Evolutionary conservation across 2,888 invertebrate species (phyloP).

Genomic region (Drosophila barbarae): DNA sequence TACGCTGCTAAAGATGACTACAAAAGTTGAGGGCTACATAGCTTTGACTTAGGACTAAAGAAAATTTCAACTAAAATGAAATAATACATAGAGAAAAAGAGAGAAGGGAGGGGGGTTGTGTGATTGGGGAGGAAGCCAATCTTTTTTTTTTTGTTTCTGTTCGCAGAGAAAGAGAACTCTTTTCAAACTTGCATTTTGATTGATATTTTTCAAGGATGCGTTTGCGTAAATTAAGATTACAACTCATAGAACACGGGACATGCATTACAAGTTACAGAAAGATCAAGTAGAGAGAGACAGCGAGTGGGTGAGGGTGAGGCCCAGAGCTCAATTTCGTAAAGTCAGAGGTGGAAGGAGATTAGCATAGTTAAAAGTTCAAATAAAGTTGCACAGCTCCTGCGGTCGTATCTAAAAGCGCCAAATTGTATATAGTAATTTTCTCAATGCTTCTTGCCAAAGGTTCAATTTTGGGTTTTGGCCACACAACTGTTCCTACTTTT

Average conservation of each 20-base stretch:
- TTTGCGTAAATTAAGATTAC: conserved; percentile 41
- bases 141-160: conserved; percentile 8
- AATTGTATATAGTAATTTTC: conserved; percentile 36
- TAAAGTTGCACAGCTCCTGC: conserved; percentile 24
- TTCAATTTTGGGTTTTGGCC: conserved; percentile 41
- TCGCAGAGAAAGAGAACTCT: conserved; percentile 62
- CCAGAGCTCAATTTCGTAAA: conserved; percentile 26
- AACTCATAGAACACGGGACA: conserved; percentile 54
- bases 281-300: conserved; percentile 45
- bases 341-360: conserved; percentile 21
- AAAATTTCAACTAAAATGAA: conserved; percentile 40
- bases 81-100: conserved; percentile 20
- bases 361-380: conserved; percentile 34
- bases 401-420: conserved; percentile 56
- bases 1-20: conserved; percentile 43
- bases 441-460: conserved; percentile 2
- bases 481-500: conserved; percentile 47
- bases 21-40: conserved; percentile 43
- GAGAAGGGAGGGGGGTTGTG: not conserved
- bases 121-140: conserved; percentile 31
- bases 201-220: conserved; percentile 31
- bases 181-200: conserved; percentile 61
- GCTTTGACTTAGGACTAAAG: conserved; percentile 31
- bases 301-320: conserved; percentile 40
- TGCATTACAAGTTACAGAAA: conserved; percentile 66